Conservation (phyloP, 2,113 vertebrate genomes). For the Okapia johnstoni region DNA sequence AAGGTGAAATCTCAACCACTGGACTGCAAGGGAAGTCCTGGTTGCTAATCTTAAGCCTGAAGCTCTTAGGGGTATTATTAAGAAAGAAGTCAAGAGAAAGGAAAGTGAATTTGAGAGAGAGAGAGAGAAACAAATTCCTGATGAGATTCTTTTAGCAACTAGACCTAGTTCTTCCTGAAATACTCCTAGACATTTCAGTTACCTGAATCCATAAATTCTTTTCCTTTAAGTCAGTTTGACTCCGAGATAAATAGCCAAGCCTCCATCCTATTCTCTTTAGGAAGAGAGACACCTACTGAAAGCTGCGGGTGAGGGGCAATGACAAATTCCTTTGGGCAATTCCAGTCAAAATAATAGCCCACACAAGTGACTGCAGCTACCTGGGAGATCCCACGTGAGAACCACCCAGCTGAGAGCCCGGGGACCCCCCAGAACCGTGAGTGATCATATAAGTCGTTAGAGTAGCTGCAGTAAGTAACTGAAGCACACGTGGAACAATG, state of each 20-base stretch:
- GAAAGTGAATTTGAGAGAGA: background rate
- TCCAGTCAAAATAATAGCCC: background rate
- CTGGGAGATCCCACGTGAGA: background rate
- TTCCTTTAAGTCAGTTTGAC: background rate
- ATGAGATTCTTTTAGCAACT: background rate
- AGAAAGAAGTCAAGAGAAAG: background rate
- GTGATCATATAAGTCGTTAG: fast-evolving
- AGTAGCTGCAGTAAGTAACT: background rate
- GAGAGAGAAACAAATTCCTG: background rate
- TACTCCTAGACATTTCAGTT: background rate
- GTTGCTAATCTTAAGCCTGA: background rate
- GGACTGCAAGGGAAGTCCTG: background rate
- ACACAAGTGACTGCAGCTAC: background rate
- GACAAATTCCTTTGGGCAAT: background rate
- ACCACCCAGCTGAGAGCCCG: background rate
- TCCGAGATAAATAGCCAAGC: background rate
- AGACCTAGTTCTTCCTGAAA: background rate
- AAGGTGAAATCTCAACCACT: background rate
- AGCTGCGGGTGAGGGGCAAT: background rate
- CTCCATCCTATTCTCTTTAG: background rate
- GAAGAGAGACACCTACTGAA: background rate
- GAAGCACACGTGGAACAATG: fast-evolving
- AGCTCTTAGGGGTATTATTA: background rate
- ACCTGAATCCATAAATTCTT: background rate
- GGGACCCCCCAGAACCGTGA: background rate